Evolutionary conservation across 1,140 invertebrate genomes (phyloP).

Genomic region (Idris sp.): DNA sequence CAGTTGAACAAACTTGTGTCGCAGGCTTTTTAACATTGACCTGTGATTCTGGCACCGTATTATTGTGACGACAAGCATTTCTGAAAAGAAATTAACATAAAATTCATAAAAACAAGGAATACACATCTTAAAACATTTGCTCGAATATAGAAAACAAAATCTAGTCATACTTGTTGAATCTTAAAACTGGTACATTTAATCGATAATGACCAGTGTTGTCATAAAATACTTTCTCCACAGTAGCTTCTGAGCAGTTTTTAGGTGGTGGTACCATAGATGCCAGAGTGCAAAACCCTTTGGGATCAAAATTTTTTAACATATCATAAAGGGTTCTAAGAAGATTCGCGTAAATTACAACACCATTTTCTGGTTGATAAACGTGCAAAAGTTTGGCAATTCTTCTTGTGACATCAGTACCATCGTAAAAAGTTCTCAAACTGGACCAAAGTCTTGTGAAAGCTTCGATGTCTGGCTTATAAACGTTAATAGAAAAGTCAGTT

Average conservation of each 20-base stretch:
- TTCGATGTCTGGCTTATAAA: slow-evolving; percentile 51
- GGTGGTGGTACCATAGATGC: slow-evolving; percentile 70
- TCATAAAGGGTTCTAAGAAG: slow-evolving; percentile 64
- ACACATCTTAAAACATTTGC: no score
- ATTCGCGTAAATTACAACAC: slow-evolving; percentile 67
- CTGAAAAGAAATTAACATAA: no score
- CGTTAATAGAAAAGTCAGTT: slow-evolving; percentile 12
- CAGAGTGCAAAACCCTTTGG: slow-evolving; percentile 60
- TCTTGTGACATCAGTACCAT: slow-evolving; percentile 65
- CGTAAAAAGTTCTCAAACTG: slow-evolving; percentile 60
- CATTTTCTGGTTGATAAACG: slow-evolving; percentile 70
- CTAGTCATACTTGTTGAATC: slow-evolving; percentile 52
- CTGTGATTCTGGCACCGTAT: no score
- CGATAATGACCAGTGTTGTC: slow-evolving; percentile 62
- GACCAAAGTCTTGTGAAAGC: slow-evolving; percentile 66
- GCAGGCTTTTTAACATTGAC: no score
- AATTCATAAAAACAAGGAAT: no score
- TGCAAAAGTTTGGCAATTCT: slow-evolving; percentile 67
- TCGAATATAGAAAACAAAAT: no score
- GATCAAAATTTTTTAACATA: slow-evolving; percentile 66
- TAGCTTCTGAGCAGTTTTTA: slow-evolving; percentile 58
- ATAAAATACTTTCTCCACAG: slow-evolving; percentile 65
- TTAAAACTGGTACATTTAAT: slow-evolving; percentile 59
- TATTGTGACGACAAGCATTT: no score
- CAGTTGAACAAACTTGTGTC: not conserved